Evolutionary conservation across 2,113 vertebrate genomes (phyloP), one percentile per base, ranked within the genome.

Genomic region (Aplodontia rufa): DNA sequence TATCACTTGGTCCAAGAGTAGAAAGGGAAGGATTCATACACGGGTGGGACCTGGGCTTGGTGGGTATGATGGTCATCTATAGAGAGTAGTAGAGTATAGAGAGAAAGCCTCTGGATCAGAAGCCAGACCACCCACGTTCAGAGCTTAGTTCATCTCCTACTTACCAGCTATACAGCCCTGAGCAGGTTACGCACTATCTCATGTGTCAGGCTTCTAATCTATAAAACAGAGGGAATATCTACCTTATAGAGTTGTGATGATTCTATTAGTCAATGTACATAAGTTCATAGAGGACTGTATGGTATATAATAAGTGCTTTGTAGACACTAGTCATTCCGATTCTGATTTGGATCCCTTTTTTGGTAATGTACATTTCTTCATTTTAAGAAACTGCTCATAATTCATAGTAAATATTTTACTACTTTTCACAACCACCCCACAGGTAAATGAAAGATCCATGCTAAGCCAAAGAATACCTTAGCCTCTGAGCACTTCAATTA

Each of bases 21-120:
- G 42, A 51, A 81, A 8, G 40, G 37, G 58, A 51, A 75, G 24
- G 24, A 80, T 68, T 81, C 47, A 66, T 14, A 49, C 8, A 74
- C 24, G 58, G 16, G 6, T 40, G 55, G 60, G 66, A 16, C 8
- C 19, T 80, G 37, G 28, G 47, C 35, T 42, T 66, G 80, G 47
- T 47, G 72, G 90, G 7, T 13, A 5, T n/a, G 55, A 47, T 42
- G 35, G 26, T 47, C 45, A 49, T n/a, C 85, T 80, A n/a, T 16
- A 64, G 60, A 32, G 24, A 86, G 28, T 26, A 71, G 32, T 47
- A 62, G 37, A 74, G 49, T 69, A n/a, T 0, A 80, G 53, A 30
- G 55, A 96, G 55, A 58, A 80, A 89, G 58, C 80, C 55, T 64
- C 20, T 68, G 42, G 74, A 85, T 85, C 90, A 88, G 81, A 8